Conservation (phyloP, 2,888 invertebrate species). For the Zelleria hepariella region DNA sequence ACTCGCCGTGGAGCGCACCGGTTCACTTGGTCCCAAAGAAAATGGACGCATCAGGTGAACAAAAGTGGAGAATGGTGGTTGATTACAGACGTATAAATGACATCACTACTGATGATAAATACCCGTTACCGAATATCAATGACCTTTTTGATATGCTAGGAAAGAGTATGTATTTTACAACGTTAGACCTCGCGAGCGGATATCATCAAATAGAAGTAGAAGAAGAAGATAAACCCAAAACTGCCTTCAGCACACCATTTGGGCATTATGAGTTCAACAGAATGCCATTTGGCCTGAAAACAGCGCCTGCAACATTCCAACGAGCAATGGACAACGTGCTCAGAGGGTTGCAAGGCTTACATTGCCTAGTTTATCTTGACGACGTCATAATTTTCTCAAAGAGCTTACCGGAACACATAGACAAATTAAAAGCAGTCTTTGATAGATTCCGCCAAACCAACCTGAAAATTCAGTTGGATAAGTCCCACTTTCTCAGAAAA, state of each 20-base stretch:
- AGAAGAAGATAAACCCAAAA: constrained; percentile 26
- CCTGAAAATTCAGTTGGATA: constrained; percentile 7
- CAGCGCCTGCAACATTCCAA: too few relatives aligned
- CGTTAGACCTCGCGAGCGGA: constrained; percentile 32
- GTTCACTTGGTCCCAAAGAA: constrained; percentile 21
- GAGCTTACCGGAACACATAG: constrained; percentile 10
- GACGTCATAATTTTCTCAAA: constrained; percentile 22
- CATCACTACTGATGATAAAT: constrained; percentile 18
- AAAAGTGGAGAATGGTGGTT: too few relatives aligned
- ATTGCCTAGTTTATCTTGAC: constrained; percentile 21
- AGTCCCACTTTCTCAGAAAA: constrained; percentile 7
- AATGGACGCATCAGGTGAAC: constrained; percentile 15
- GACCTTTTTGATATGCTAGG: constrained; percentile 15
- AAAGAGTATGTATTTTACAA: constrained; percentile 34
- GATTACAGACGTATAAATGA: constrained; percentile 36
- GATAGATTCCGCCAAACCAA: constrained; percentile 1
- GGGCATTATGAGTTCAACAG: too few relatives aligned
- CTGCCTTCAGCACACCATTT: constrained; percentile 34
- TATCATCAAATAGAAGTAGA: constrained; percentile 34
- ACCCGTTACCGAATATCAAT: constrained; percentile 12
- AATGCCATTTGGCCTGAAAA: too few relatives aligned
- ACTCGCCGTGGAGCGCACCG: constrained; percentile 20
- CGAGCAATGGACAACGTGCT: too few relatives aligned
- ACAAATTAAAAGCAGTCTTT: constrained; percentile 12
- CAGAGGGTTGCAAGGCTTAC: constrained; percentile 16